Evolutionary conservation across 1,140 invertebrate species (phyloP), one percentile per base, ranked within the genome.

Genomic region (Parapsyche elsis): DNA sequence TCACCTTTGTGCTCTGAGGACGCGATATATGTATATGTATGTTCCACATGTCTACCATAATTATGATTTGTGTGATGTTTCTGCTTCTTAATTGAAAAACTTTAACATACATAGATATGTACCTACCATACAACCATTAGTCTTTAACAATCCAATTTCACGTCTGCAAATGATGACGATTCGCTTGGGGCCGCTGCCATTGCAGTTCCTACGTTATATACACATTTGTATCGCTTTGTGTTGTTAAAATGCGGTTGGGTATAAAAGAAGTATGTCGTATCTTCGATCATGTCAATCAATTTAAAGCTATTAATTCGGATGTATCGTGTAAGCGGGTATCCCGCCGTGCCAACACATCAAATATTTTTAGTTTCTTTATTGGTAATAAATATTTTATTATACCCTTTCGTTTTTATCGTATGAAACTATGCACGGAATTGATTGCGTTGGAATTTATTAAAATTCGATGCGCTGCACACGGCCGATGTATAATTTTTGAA

Each of bases 351-450:
- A 23, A 4, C 24, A 14, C 26, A 67, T 67, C 64, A 26, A 67
- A 38, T 38, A 38, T 67, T 26, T 12, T 14, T 14, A 10, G 16
- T 53, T 9, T 26, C 64, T 24, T 67, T 30, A 67, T 67, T 26
- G 24, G 23, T 26, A 67, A 67, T 67, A 67, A 26, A 26, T 26
- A 14, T 67, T 67, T 67, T 67, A 67, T 67, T 19, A 67, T 67
- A 23, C 64, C 24, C 24, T 24, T 24, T 26, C 9, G n/a, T 0
- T 67, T 67, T 67, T 30, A 38, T 38, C 30, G 7, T 7, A n/a
- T n/a, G n/a, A n/a, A n/a, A n/a, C n/a, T 46, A 46, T 46, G 12
- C 45, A 46, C 45, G 45, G 12, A 46, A n/a, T n/a, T n/a, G n/a
- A n/a, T n/a, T n/a, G n/a, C n/a, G n/a, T n/a, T n/a, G 2, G 30